These are phyloP conservation scores for Pterocles gutturalis DNA, from an alignment of 2,113 vertebrate species.

Conservation along the genomic window DNA sequence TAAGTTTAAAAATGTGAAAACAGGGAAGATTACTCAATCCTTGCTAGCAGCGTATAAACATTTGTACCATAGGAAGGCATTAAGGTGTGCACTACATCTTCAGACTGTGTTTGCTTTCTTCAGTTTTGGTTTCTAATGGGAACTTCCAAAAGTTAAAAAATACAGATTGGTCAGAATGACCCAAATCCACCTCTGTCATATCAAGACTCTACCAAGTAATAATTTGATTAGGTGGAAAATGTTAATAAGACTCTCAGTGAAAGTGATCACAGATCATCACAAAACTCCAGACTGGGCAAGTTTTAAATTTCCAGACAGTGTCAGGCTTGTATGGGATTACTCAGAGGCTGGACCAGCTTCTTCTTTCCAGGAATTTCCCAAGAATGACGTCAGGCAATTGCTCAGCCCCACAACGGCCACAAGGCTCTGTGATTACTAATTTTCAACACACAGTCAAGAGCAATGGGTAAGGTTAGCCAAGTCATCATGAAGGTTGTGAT, in stretches of 20 bases:
- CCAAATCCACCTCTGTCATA: neutral
- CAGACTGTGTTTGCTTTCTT: neutral
- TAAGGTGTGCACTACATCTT: neutral
- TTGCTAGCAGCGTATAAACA: neutral
- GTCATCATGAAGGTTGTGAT: neutral
- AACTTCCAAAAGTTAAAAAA: neutral
- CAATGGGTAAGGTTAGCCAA: neutral
- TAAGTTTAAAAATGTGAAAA: neutral
- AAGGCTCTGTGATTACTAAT: neutral
- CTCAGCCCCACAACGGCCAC: neutral
- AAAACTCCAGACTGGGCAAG: neutral
- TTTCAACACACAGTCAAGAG: neutral
- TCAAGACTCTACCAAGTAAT: neutral
- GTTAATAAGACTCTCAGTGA: neutral
- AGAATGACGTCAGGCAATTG: neutral
- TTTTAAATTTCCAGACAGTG: neutral
- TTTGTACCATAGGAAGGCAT: neutral
- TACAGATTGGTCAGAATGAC: neutral
- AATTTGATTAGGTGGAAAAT: neutral
- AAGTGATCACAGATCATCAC: neutral
- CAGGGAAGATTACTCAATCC: neutral
- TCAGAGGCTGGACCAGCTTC: neutral
- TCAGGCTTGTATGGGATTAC: neutral
- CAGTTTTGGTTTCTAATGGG: neutral
- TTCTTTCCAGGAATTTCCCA: neutral